These are phyloP conservation scores for Nebria brevicollis DNA, from an alignment of 2,888 invertebrate species.

Conservation along the genomic window DNA sequence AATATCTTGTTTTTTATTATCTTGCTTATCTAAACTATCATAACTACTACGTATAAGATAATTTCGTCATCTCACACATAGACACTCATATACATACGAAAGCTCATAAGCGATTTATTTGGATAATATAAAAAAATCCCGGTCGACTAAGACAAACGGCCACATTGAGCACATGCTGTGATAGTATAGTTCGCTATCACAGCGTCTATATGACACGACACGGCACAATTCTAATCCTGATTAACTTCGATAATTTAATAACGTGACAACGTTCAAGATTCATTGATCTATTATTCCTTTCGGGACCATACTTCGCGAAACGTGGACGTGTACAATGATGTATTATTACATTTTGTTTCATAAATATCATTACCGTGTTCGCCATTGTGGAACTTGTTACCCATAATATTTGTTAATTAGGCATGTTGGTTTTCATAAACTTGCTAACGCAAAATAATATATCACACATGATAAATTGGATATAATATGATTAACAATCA, in stretches of 20 bases:
- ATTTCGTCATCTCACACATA: not conserved
- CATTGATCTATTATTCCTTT: slow-evolving; percentile 41
- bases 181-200: not conserved
- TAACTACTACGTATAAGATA: not conserved
- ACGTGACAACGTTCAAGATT: slow-evolving; percentile 36
- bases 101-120: slow-evolving; percentile 3
- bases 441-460: not conserved
- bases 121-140: not conserved
- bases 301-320: slow-evolving; percentile 24
- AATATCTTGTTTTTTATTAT: no score
- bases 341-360: slow-evolving; percentile 24
- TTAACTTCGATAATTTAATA: slow-evolving; percentile 40
- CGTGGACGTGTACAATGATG: slow-evolving; percentile 37
- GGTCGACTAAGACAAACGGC: slow-evolving; percentile 8
- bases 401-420: not conserved
- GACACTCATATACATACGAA: not conserved
- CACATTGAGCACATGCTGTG: slow-evolving; percentile 8
- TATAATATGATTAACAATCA: not conserved
- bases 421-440: not conserved
- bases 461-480: not conserved
- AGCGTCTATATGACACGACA: not conserved
- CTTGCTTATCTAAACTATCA: no score
- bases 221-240: slow-evolving; percentile 28
- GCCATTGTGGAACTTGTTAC: not conserved
- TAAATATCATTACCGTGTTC: not conserved